Conservation (phyloP, 2,888 invertebrate species). For the Synergus japonicus region DNA sequence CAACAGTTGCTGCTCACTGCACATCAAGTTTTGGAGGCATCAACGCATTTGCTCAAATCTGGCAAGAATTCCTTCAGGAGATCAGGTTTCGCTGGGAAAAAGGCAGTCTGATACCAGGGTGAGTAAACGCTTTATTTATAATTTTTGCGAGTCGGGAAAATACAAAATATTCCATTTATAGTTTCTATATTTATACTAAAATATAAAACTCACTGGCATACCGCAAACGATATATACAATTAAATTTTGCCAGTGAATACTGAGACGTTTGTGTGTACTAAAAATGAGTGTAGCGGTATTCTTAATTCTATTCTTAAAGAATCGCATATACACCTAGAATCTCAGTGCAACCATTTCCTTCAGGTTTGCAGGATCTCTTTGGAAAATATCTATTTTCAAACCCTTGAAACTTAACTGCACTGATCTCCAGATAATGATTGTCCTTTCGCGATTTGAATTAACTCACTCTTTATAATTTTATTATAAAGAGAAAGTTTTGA, state of each 20-base stretch:
- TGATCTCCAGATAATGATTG: neutral
- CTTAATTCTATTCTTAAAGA: neutral
- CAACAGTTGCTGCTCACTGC: slow-evolving; percentile 86
- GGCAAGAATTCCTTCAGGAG: slow-evolving; percentile 96
- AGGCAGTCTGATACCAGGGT: slow-evolving; percentile 89
- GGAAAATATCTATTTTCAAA: slow-evolving; percentile 10
- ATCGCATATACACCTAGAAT: neutral
- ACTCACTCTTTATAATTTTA: neutral
- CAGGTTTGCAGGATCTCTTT: slow-evolving; percentile 3
- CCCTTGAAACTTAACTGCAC: slow-evolving; percentile 14
- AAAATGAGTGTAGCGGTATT: slow-evolving; percentile 34
- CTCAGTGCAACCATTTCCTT: neutral
- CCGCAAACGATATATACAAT: slow-evolving; percentile 35
- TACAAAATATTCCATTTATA: slow-evolving; percentile 40
- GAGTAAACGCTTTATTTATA: slow-evolving; percentile 77
- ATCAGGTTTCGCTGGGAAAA: slow-evolving; percentile 94
- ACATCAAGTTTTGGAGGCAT: slow-evolving; percentile 87
- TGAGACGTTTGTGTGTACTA: slow-evolving; percentile 32
- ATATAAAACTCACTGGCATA: slow-evolving; percentile 28
- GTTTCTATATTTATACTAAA: slow-evolving; percentile 23
- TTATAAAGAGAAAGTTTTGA: neutral
- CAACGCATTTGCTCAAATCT: slow-evolving; percentile 89
- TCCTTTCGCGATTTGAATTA: neutral
- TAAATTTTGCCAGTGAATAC: slow-evolving; percentile 37
- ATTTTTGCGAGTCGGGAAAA: slow-evolving; percentile 20